Evolutionary conservation across 1,140 invertebrate genomes (phyloP).

Genomic region (Spodoptera frugiperda): DNA sequence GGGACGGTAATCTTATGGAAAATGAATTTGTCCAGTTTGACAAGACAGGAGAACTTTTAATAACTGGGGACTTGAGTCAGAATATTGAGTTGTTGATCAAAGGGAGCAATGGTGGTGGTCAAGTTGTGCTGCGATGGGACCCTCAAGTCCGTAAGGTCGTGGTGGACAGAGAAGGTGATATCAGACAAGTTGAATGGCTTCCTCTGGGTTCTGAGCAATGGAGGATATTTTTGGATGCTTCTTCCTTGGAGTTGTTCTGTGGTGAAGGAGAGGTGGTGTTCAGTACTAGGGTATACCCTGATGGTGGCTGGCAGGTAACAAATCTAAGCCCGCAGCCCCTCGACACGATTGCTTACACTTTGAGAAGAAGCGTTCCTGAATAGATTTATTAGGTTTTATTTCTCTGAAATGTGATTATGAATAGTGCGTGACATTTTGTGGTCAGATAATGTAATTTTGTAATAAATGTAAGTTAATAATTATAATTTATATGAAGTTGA

Average conservation of each 20-base stretch:
- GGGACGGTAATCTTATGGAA: constrained; percentile 54
- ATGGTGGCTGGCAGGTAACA: constrained; percentile 69
- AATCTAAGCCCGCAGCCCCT: constrained; percentile 68
- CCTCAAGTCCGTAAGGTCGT: constrained; percentile 65
- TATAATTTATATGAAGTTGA: neutral
- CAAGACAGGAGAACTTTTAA: constrained; percentile 69
- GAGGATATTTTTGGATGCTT: constrained; percentile 77
- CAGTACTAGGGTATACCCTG: constrained; percentile 72
- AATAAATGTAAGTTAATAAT: neutral
- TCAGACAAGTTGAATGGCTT: constrained; percentile 75
- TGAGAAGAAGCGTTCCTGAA: constrained; percentile 67
- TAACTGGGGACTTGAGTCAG: constrained; percentile 63
- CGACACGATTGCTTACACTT: constrained; percentile 62
- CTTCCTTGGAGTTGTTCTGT: constrained; percentile 79
- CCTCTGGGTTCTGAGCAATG: constrained; percentile 61
- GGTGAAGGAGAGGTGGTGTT: constrained; percentile 82
- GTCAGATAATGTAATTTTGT: neutral
- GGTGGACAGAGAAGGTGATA: constrained; percentile 67
- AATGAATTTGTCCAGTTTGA: constrained; percentile 59
- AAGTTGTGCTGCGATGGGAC: constrained; percentile 69
- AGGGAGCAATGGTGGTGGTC: constrained; percentile 67
- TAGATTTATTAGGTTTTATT: constrained; percentile 45
- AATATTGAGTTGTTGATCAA: constrained; percentile 69
- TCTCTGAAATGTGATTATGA: neutral
- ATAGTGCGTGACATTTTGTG: neutral